Evolutionary conservation across 2,113 vertebrate genomes (phyloP), one percentile per base, ranked within the genome.

Genomic region (Malurus melanocephalus): DNA sequence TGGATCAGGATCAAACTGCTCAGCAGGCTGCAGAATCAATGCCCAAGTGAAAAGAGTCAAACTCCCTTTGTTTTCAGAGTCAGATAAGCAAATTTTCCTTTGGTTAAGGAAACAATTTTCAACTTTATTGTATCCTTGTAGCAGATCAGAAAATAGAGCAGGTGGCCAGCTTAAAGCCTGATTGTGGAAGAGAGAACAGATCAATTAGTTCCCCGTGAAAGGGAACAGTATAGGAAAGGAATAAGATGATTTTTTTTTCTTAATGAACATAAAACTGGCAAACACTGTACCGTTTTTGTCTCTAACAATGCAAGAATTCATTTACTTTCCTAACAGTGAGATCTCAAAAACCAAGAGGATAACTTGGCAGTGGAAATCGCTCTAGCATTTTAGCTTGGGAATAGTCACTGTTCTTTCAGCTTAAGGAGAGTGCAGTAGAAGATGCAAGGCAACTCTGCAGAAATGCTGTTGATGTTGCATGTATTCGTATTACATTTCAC

Each of bases 1-100:
- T 89, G 93, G 68, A 59, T 60, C 35, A 21, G 56, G 56, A 77
- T 91, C 60, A 60, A 82, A 69, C 85, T 87, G 68, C 93, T 87
- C 60, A 74, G 56, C 60, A 55, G 48, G 40, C 85, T 82, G 64
- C 72, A 76, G 68, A 87, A 65, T 74, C 74, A 71, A 82, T 74
- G 48, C n/a, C 68, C 85, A 64, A 80, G 79, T 68, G 87, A 83
- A 91, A 91, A 15, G 12, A 53, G 5, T 73, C 75, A 71, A 80
- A 51, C 43, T 87, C 48, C 13, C 30, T 87, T 90, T 71, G 53
- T 92, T 87, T 89, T 48, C 57, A 59, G 76, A 90, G 38, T 56
- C 69, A 68, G 38, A 74, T 52, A 24, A 67, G 71, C 27, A 71
- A 82, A 74, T 85, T 93, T 80, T 42, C 38, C 84, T 45, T 64